These are phyloP conservation scores for Toxostoma redivivum DNA, from an alignment of 2,113 vertebrate genomes.

Conservation along the genomic window DNA sequence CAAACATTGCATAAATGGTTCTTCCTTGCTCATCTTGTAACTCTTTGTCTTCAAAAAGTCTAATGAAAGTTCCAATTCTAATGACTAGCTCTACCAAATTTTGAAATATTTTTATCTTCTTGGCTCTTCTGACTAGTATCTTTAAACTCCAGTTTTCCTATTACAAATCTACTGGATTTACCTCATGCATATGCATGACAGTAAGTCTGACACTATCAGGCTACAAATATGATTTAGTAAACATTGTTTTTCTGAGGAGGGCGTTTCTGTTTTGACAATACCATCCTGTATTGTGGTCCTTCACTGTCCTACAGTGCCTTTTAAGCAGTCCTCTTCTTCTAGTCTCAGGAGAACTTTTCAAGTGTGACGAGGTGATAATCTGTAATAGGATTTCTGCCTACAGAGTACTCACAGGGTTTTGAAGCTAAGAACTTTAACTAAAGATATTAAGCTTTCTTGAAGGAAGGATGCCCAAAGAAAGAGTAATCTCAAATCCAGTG, in stretches of 20 bases:
- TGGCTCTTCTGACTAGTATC: neutral
- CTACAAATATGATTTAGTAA: neutral
- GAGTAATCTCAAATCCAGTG: neutral
- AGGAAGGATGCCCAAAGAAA: constrained; percentile 8
- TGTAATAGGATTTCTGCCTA: constrained; percentile 50
- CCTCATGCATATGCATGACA: neutral
- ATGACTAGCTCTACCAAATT: neutral
- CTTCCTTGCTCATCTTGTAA: neutral
- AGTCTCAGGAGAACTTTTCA: constrained; percentile 22
- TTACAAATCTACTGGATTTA: neutral
- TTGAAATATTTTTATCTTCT: neutral
- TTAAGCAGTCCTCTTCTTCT: neutral
- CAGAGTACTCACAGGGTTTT: constrained; percentile 15
- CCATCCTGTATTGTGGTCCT: neutral
- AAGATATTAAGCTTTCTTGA: constrained; percentile 32
- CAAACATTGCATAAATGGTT: neutral
- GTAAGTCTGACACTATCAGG: neutral
- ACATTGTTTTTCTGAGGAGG: neutral
- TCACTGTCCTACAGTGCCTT: constrained; percentile 15
- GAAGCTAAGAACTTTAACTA: constrained; percentile 34
- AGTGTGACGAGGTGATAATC: constrained; percentile 46
- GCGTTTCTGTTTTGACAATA: neutral
- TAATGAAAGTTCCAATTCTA: neutral
- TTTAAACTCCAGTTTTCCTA: neutral
- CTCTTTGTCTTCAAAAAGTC: neutral